Base-by-base conservation (phyloP, 2,888 invertebrate species). In the Cheilosia pagana region DNA sequence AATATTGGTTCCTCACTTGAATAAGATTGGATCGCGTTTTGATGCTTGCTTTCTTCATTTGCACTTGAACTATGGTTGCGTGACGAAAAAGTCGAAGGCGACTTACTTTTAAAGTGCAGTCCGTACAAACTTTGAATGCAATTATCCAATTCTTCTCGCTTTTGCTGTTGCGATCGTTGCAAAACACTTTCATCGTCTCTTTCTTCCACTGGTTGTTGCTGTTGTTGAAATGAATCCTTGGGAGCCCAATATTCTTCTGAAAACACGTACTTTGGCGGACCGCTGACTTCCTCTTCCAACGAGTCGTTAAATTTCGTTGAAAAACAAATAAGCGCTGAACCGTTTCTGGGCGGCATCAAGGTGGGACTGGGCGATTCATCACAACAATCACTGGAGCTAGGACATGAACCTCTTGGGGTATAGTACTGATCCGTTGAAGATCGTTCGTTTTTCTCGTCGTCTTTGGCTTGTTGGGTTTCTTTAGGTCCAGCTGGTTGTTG, bases 401-500 rank as follows among this genome's bases (percentile, higher is more conserved):
- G 31, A 31, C 12, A 31, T n/a, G 28, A 41, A 41, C 50, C 50
- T 23, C 16, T 50, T 6, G 67, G 67, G 1, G 39, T 60, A 7
- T 21, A 28, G 25, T 67, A 48, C 14, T 77, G 28, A 8, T 62
- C 50, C 19, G 35, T 39, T 25, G 57, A 50, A 19, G 39, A 19
- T 41, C 3, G 10, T 16, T 71, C 53, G 23, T 67, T 41, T 23
- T 53, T 50, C 10, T 74, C 57, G 16, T 35, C 28, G 23, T 81
- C 75, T 75, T 85, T 76, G 81, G 75, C 41, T 74, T 81, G 41
- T 60, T 45, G 19, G 19, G 35, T 45, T 85, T 48, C 25, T 70
- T 19, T 41, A 8, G 43, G 63, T 63, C 48, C 63, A 63, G 65
- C 50, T 43, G 68, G 53, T 76, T 67, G 60, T 62, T 19, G 55